Percentiles rank a stretch among this genome's conserved stretches.
phyloP scores from a whole-genome alignment of 2,888 invertebrate genomes.

The Volucella inanis region DNA sequence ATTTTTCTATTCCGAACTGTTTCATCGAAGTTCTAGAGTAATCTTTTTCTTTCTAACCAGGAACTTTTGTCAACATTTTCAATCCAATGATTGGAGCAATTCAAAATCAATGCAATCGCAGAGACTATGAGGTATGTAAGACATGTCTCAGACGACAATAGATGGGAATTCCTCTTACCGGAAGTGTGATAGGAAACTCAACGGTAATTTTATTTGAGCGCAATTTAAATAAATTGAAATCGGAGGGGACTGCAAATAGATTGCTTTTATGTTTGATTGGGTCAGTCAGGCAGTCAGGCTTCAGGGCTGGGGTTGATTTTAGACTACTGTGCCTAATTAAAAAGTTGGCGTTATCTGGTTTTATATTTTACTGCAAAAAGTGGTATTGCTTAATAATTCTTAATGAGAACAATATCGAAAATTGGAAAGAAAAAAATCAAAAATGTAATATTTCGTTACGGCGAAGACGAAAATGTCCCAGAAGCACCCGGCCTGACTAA shows the following conservation, averaged over 20 bases:
- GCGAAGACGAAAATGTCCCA: too few species aligned
- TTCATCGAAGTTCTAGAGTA: neutral
- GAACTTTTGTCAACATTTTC: neutral
- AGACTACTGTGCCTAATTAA: too few species aligned
- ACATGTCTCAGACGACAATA: neutral
- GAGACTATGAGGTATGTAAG: neutral
- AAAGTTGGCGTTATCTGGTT: too few species aligned
- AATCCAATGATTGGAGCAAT: neutral
- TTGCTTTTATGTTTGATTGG: slow-evolving; percentile 25
- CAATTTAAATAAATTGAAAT: slow-evolving; percentile 51
- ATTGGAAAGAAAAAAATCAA: too few species aligned
- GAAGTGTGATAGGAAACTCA: slow-evolving; percentile 12
- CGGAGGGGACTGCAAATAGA: slow-evolving; percentile 20
- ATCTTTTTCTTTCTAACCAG: too few species aligned
- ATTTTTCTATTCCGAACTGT: too few species aligned
- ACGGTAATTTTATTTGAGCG: slow-evolving; percentile 33
- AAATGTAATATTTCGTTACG: too few species aligned
- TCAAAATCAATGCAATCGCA: neutral
- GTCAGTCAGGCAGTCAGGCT: neutral
- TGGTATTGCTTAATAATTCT: too few species aligned
- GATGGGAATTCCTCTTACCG: neutral
- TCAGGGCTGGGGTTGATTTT: too few species aligned
- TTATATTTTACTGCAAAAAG: too few species aligned
- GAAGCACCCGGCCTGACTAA: too few species aligned
- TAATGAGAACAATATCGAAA: too few species aligned